A percentile compares a stretch with the other conserved stretches of the same genome.
phyloP scores from a whole-genome alignment of 2,888 invertebrate species.

The Balanococcus diminutus region DNA sequence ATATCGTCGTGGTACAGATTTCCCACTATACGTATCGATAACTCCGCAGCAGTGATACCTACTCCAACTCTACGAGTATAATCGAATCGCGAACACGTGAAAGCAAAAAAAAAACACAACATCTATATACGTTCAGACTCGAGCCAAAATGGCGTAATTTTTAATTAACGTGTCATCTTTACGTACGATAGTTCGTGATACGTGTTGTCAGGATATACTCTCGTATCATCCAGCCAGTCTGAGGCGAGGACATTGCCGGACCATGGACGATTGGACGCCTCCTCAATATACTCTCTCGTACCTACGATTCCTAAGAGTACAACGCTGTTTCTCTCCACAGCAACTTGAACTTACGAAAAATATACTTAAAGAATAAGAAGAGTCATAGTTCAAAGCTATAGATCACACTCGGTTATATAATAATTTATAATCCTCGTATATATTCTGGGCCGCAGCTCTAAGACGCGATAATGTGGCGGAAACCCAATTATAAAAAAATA shows the following conservation, averaged over 20 bases:
- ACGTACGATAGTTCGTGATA: background rate
- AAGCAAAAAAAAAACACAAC: no score
- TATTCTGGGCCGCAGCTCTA: background rate
- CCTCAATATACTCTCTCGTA: no score
- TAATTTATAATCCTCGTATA: conserved; percentile 39
- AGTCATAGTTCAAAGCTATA: conserved; percentile 46
- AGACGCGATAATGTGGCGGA: conserved; percentile 35
- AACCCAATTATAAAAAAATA: conserved; percentile 51
- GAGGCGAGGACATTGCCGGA: background rate
- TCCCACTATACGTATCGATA: background rate
- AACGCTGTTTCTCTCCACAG: background rate
- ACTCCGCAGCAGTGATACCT: background rate
- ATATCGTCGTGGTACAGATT: background rate
- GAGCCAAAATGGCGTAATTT: background rate
- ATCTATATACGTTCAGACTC: no score
- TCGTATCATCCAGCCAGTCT: background rate
- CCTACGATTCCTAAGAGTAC: no score
- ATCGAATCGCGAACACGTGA: background rate
- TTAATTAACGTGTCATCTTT: background rate
- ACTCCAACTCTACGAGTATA: background rate
- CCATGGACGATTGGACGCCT: background rate
- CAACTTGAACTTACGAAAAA: background rate
- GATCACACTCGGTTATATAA: conserved; percentile 41
- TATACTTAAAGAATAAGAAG: background rate
- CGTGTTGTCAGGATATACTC: background rate